Percentiles rank a stretch among this genome's conserved stretches.
phyloP scores from a whole-genome alignment of 2,797 vertebrate genomes.

The Calcarius lapponicus region DNA sequence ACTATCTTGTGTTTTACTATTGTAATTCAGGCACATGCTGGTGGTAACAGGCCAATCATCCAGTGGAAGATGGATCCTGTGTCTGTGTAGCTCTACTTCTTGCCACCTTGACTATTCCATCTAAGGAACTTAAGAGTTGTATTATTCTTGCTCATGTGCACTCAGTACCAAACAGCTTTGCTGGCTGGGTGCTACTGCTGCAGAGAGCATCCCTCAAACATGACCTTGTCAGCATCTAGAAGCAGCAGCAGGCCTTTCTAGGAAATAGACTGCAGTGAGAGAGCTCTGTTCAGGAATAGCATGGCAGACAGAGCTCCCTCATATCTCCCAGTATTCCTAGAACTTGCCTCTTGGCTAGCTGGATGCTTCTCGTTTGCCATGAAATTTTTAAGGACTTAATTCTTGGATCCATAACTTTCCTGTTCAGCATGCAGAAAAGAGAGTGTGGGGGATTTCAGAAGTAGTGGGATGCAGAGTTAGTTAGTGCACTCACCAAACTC shows the following conservation, averaged over 20 bases:
- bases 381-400: background rate
- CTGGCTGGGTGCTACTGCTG: background rate
- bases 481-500: background rate
- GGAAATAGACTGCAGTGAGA: background rate
- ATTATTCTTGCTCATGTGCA: background rate
- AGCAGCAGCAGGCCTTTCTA: background rate
- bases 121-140: background rate
- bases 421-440: background rate
- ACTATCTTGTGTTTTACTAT: background rate
- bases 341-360: background rate
- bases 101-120: background rate
- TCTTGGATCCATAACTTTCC: background rate
- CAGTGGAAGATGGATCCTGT: background rate
- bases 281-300: background rate
- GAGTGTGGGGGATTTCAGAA: fast-evolving
- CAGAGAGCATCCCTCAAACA: background rate
- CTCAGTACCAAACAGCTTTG: background rate
- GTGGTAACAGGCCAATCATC: background rate
- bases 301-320: background rate
- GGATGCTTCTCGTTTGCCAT: background rate
- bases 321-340: background rate
- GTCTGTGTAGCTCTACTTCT: background rate
- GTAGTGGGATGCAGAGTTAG: background rate
- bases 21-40: background rate
- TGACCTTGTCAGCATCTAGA: background rate